These are phyloP conservation scores for Cenopis cana DNA, from an alignment of 2,888 invertebrate species.

Conservation along the genomic window DNA sequence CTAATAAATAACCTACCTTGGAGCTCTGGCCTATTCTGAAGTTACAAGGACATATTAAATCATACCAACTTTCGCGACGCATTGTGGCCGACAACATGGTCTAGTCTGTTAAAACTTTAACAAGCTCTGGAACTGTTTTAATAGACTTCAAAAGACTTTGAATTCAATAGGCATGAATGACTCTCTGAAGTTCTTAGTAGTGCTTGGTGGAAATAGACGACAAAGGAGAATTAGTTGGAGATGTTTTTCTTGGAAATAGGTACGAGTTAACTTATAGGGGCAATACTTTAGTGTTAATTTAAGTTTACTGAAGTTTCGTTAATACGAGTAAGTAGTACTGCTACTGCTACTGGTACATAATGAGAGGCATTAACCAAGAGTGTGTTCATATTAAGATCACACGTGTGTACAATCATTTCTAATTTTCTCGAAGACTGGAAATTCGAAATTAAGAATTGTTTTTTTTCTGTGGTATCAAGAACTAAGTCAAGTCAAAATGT, in stretches of 20 bases:
- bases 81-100: slow-evolving; percentile 30
- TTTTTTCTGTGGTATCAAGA: no score
- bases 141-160: slow-evolving; percentile 28
- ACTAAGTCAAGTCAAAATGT: no score
- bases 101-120: slow-evolving; percentile 33
- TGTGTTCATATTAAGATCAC: no score
- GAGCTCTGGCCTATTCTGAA: slow-evolving; percentile 9
- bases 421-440: no score
- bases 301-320: not conserved
- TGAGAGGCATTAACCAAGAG: no score
- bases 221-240: not conserved
- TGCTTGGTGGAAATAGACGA: not conserved
- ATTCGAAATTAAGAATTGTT: no score
- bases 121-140: slow-evolving; percentile 32
- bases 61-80: slow-evolving; percentile 30
- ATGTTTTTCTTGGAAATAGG: no score
- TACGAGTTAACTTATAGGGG: no score
- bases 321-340: no score
- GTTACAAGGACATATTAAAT: slow-evolving; percentile 34
- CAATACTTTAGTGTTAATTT: not conserved
- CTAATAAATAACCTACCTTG: slow-evolving; percentile 27
- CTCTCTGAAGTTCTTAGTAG: slow-evolving; percentile 23
- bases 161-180: slow-evolving; percentile 29
- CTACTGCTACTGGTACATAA: no score
- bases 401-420: no score